These are phyloP conservation scores for Odontomachus brunneus DNA, from an alignment of 1,140 invertebrate genomes.

Conservation along the genomic window DNA sequence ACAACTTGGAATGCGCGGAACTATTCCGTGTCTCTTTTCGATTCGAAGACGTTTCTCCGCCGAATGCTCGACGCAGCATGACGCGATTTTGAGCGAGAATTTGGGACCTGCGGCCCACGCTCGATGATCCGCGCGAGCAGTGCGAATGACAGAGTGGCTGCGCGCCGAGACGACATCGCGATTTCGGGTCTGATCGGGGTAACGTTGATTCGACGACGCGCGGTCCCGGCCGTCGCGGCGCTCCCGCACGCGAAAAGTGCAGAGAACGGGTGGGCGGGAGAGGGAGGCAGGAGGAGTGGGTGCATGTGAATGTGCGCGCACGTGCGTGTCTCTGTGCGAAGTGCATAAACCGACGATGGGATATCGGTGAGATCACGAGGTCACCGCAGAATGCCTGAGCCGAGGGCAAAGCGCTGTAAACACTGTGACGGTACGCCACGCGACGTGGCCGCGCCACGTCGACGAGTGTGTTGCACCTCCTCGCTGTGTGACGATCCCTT, in stretches of 20 bases:
- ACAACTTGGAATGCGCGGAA: background rate
- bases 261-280: background rate
- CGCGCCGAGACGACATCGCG: constrained; percentile 48
- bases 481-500: background rate
- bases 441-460: background rate
- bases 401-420: constrained; percentile 86
- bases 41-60: background rate
- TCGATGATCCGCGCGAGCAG: constrained; percentile 53
- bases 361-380: constrained; percentile 84
- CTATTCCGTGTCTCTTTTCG: background rate
- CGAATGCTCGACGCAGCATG: background rate
- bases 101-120: background rate
- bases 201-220: constrained; percentile 17
- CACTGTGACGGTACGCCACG: constrained; percentile 85
- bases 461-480: background rate
- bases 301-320: constrained; percentile 53
- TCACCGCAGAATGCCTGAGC: constrained; percentile 86
- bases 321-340: constrained; percentile 52
- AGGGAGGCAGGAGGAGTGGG: constrained; percentile 24
- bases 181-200: constrained; percentile 6
- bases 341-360: constrained; percentile 81
- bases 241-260: constrained; percentile 2
- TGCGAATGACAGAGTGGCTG: constrained; percentile 51
- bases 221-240: background rate
- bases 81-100: constrained; percentile 1